A percentile compares a stretch with the other conserved stretches of the same genome.
Evolutionary conservation across 92 coral and sea anemone genomes (phyloP).

Genomic region (Hydrozoanthus gracilis): DNA sequence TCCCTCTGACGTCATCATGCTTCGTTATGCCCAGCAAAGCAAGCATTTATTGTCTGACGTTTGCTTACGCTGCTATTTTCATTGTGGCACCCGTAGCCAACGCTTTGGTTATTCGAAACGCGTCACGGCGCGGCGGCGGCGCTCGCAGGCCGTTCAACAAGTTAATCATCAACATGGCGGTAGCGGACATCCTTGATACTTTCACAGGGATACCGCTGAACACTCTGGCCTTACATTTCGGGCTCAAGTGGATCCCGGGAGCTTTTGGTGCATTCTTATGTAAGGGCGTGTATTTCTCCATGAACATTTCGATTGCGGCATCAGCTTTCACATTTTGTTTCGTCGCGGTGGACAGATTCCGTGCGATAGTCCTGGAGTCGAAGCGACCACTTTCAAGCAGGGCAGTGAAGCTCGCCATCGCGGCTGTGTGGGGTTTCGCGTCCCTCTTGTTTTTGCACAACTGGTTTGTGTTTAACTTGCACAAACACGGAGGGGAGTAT

Average conservation of each 20-base stretch:
- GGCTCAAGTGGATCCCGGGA: slow-evolving; percentile 33
- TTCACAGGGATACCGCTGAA: slow-evolving; percentile 49
- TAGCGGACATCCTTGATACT: slow-evolving; percentile 30
- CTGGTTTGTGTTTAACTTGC: slow-evolving; percentile 20
- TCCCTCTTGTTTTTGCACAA: slow-evolving; percentile 17
- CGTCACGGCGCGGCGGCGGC: slow-evolving; percentile 20
- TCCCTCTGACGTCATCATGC: slow-evolving; percentile 22
- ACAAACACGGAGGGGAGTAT: background rate
- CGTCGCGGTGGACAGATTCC: slow-evolving; percentile 35
- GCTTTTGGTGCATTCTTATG: slow-evolving; percentile 23
- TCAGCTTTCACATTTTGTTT: slow-evolving; percentile 36
- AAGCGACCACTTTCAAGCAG: slow-evolving; percentile 40
- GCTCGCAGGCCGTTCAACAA: slow-evolving; percentile 35
- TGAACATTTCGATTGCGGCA: slow-evolving; percentile 33
- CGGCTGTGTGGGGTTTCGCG: slow-evolving; percentile 6
- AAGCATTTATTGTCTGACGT: slow-evolving; percentile 8
- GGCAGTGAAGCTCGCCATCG: slow-evolving; percentile 20
- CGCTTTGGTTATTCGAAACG: slow-evolving; percentile 10
- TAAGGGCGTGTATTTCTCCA: slow-evolving; percentile 33
- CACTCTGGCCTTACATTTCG: slow-evolving; percentile 1
- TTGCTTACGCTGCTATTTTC: slow-evolving; percentile 1
- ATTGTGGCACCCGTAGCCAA: slow-evolving; percentile 23
- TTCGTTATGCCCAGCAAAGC: background rate
- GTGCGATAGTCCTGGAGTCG: slow-evolving; percentile 39
- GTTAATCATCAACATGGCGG: slow-evolving; percentile 41